Conservation (phyloP, 2,888 invertebrate species). For the Anthophora plumipes region DNA sequence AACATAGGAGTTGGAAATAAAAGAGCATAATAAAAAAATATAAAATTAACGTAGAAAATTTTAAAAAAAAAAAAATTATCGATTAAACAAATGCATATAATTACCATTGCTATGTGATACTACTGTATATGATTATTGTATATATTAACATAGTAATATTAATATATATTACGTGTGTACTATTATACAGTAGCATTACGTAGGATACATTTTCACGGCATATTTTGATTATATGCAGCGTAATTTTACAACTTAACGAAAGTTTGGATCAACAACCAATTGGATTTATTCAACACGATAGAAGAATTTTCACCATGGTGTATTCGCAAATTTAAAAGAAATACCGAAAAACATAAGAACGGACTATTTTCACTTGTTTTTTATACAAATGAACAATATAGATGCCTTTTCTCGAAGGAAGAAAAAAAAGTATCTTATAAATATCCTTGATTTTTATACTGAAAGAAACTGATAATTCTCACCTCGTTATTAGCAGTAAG, state of each 20-base stretch:
- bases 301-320: conserved; percentile 28
- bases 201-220: conserved; percentile 24
- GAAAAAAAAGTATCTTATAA: conserved; percentile 33
- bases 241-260: conserved; percentile 40
- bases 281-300: conserved; percentile 17
- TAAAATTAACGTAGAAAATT: conserved; percentile 33
- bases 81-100: conserved; percentile 14
- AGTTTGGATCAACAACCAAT: conserved; percentile 21
- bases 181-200: conserved; percentile 37
- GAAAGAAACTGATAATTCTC: conserved; percentile 29
- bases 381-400: conserved; percentile 41
- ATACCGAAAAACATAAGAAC: neutral
- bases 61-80: conserved; percentile 23
- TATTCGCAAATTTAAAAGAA: conserved; percentile 14
- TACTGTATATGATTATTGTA: conserved; percentile 51
- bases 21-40: conserved; percentile 35
- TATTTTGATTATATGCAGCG: conserved; percentile 17
- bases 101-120: conserved; percentile 34
- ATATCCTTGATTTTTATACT: conserved; percentile 49
- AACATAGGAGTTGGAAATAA: conserved; percentile 23
- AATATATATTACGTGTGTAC: conserved; percentile 25
- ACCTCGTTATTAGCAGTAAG: conserved; percentile 34
- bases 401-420: conserved; percentile 45
- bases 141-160: conserved; percentile 41
- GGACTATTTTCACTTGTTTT: conserved; percentile 46